phyloP scores from a whole-genome alignment of 2,113 vertebrate genomes.

The Pitta sordida region DNA sequence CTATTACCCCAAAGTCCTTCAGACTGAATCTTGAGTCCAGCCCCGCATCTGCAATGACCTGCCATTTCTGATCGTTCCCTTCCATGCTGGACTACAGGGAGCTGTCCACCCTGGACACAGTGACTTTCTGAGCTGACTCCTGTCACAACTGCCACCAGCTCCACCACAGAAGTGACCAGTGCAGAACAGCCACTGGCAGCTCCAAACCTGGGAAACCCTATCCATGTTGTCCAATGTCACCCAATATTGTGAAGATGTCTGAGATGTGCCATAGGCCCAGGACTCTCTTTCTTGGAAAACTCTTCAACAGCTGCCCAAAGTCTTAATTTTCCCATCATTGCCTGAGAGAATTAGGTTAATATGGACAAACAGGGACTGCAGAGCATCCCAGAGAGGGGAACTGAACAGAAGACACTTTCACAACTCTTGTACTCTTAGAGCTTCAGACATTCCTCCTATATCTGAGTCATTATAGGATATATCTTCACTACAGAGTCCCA shows the following conservation, averaged over 20 bases:
- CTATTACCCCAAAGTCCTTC: not conserved
- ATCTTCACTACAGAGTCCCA: not conserved
- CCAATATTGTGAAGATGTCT: accelerated
- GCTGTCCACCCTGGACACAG: not conserved
- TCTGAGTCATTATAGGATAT: not conserved
- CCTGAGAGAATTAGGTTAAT: not conserved
- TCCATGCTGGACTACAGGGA: accelerated
- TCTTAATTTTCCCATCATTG: not conserved
- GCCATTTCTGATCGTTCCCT: not conserved
- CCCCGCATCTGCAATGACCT: not conserved
- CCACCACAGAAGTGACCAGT: not conserved
- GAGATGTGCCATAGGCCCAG: not conserved
- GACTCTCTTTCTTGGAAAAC: not conserved
- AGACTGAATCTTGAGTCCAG: not conserved
- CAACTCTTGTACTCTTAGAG: not conserved
- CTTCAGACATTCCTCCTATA: not conserved
- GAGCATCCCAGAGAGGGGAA: not conserved
- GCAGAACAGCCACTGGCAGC: not conserved
- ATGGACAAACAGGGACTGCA: not conserved
- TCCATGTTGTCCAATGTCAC: not conserved
- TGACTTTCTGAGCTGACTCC: not conserved
- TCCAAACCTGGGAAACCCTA: not conserved
- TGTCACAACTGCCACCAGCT: not conserved
- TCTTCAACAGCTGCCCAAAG: not conserved
- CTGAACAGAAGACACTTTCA: not conserved